Evolutionary conservation across 2,797 vertebrate genomes (phyloP).

Genomic region (Eospalax fontanierii): DNA sequence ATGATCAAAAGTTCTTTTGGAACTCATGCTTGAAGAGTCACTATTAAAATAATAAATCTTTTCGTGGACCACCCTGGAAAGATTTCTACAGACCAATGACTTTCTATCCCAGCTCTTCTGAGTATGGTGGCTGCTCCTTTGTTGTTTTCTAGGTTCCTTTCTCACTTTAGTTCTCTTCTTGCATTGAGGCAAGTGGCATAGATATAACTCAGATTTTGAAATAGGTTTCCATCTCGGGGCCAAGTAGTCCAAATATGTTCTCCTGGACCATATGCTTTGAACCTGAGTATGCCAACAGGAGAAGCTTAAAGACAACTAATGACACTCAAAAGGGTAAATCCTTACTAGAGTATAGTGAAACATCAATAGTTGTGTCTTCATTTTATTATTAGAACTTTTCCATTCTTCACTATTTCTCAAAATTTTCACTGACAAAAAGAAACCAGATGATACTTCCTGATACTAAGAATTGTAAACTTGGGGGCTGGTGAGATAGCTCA

Average conservation of each 20-base stretch:
- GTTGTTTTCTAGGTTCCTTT: too few species aligned
- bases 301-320: background rate
- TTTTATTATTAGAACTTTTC: background rate
- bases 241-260: background rate
- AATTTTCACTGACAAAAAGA: background rate
- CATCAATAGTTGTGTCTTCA: too few species aligned
- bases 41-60: background rate
- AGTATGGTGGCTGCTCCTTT: background rate
- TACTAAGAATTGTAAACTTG: background rate
- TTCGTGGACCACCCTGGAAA: background rate
- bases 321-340: too few species aligned
- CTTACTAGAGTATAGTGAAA: background rate
- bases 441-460: background rate
- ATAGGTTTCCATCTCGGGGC: background rate
- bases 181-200: background rate
- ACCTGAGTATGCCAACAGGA: background rate
- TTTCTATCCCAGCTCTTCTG: background rate
- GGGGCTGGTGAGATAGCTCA: background rate
- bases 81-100: background rate
- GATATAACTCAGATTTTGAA: background rate
- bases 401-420: background rate
- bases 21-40: background rate
- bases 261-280: background rate
- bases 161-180: background rate
- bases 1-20: conserved; percentile 23